Conservation (phyloP, 2,113 vertebrate species). For the Pterocles gutturalis region DNA sequence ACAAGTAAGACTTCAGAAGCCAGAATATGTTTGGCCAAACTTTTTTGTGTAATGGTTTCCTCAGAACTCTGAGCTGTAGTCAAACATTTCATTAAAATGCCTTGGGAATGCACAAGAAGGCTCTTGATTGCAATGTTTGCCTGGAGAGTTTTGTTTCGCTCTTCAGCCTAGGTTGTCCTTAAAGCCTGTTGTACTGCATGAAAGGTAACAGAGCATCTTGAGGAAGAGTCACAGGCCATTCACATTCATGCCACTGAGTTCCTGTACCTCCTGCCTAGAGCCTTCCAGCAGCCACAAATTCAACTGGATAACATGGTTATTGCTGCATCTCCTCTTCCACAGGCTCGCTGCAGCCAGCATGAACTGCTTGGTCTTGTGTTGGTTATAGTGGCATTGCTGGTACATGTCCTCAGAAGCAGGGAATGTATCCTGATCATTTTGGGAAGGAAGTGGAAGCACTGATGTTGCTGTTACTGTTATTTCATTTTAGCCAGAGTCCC, state of each 20-base stretch:
- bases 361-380: neutral
- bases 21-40: conserved; percentile 33
- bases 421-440: neutral
- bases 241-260: neutral
- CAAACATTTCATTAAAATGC: conserved; percentile 12
- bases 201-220: neutral
- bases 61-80: conserved; percentile 23
- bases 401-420: neutral
- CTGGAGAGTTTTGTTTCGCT: neutral
- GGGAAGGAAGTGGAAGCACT: neutral
- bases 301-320: neutral
- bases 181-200: conserved; percentile 5
- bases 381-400: neutral
- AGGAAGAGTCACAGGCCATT: neutral
- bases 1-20: neutral
- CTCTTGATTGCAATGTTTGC: neutral
- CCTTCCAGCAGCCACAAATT: conserved; percentile 4
- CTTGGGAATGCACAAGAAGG: neutral
- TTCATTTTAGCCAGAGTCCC: neutral
- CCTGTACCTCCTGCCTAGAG: neutral
- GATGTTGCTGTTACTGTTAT: neutral
- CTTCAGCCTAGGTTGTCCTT: neutral
- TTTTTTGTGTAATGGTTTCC: conserved; percentile 3
- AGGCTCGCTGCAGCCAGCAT: neutral
- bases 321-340: neutral